Conservation (phyloP, 2,113 vertebrate species). For the Oriolus oriolus region DNA sequence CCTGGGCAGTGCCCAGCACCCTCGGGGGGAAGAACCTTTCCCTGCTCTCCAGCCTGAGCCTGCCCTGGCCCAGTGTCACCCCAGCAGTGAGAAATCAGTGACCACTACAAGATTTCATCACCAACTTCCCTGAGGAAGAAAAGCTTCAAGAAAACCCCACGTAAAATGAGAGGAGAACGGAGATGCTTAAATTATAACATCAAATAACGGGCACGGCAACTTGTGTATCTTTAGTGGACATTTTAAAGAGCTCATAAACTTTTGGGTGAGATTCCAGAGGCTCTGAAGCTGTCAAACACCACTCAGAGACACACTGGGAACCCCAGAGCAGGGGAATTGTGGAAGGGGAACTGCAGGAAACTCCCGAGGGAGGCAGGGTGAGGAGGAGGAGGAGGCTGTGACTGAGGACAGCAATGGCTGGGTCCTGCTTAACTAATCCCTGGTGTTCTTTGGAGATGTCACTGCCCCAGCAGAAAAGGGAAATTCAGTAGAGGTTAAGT, state of each 20-base stretch:
- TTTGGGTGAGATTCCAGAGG: background rate
- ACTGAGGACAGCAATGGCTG: background rate
- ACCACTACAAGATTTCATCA: rapidly evolving
- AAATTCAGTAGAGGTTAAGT: background rate
- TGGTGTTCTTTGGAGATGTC: background rate
- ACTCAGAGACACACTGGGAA: background rate
- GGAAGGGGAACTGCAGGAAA: background rate
- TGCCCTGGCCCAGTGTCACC: background rate
- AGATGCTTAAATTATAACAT: background rate
- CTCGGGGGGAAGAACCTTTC: background rate
- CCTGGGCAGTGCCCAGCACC: background rate
- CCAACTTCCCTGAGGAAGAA: background rate
- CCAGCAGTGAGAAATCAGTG: background rate
- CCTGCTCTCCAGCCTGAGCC: rapidly evolving
- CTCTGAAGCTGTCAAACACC: background rate
- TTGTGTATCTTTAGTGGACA: background rate
- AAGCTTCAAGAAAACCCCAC: background rate
- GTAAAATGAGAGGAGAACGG: background rate
- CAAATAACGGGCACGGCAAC: background rate
- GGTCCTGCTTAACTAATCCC: background rate
- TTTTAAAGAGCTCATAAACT: slow-evolving; percentile 27
- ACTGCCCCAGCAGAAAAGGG: background rate
- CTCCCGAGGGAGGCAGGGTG: rapidly evolving
- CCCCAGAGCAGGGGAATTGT: rapidly evolving
- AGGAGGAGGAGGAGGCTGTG: background rate